Evolutionary conservation across 2,797 vertebrate genomes (phyloP).

Genomic region (Falco biarmicus): DNA sequence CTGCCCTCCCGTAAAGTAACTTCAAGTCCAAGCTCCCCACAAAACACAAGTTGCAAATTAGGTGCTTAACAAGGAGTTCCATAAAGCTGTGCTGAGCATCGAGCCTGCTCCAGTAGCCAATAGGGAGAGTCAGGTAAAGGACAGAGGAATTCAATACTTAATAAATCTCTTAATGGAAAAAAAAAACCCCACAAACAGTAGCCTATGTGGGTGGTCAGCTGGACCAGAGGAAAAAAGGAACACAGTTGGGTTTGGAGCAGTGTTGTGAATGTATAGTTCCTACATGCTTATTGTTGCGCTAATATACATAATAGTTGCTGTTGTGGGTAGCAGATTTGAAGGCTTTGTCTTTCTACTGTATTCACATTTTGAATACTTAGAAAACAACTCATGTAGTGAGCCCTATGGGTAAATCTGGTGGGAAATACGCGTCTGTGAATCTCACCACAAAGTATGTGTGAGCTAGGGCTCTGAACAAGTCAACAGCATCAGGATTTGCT

Average conservation of each 20-base stretch:
- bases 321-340: background rate
- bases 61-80: background rate
- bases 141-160: background rate
- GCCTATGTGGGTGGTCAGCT: background rate
- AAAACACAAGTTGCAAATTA: background rate
- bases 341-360: background rate
- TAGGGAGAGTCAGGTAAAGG: background rate
- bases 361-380: background rate
- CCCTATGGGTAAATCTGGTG: background rate
- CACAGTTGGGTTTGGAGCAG: background rate
- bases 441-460: background rate
- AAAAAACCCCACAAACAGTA: too few relatives aligned
- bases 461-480: background rate
- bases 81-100: background rate
- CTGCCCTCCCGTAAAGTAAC: background rate
- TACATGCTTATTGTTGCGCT: background rate
- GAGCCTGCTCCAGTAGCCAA: background rate
- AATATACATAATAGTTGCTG: background rate
- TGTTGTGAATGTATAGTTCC: background rate
- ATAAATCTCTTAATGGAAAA: background rate
- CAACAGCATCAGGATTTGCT: background rate
- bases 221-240: background rate
- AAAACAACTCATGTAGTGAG: background rate
- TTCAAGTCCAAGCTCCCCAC: background rate
- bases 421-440: background rate